Evolutionary conservation across 2,888 invertebrate genomes (phyloP).

Genomic region (Philereme vetulata): DNA sequence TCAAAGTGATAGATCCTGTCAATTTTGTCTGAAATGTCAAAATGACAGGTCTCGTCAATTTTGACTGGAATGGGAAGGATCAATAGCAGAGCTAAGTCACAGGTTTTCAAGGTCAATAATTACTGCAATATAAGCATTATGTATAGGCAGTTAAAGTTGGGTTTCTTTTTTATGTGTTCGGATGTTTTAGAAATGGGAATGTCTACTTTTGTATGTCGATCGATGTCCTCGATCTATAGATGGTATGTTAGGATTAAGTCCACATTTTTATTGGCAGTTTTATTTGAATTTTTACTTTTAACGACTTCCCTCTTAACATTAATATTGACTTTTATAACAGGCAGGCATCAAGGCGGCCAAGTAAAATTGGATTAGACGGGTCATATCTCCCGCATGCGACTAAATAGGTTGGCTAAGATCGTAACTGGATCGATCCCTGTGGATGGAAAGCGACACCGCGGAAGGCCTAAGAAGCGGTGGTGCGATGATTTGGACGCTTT

Average conservation of each 20-base stretch:
- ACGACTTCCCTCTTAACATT: slow-evolving; percentile 32
- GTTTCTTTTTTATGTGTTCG: background rate
- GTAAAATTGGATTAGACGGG: slow-evolving; percentile 25
- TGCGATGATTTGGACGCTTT: no score
- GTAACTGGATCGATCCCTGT: no score
- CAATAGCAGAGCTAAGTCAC: no score
- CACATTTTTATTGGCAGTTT: slow-evolving; percentile 36
- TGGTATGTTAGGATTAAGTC: slow-evolving; percentile 59
- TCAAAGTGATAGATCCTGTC: no score
- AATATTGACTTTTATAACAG: slow-evolving; percentile 23
- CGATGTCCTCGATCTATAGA: slow-evolving; percentile 70
- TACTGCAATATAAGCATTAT: background rate
- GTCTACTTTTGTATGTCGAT: slow-evolving; percentile 51
- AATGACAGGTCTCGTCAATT: no score
- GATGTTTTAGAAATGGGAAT: slow-evolving; percentile 29
- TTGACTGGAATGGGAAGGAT: no score
- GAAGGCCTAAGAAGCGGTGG: no score
- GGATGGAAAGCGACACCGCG: no score
- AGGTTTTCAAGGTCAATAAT: background rate
- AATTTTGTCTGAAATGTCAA: no score
- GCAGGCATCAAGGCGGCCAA: no score
- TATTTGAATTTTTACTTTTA: slow-evolving; percentile 29
- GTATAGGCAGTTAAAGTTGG: background rate
- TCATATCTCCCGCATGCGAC: no score
- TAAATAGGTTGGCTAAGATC: no score